A percentile compares a stretch with the other conserved stretches of the same genome.
These are phyloP conservation scores for Coelinius sp. DNA, from an alignment of 2,888 invertebrate genomes.

Conservation along the genomic window DNA sequence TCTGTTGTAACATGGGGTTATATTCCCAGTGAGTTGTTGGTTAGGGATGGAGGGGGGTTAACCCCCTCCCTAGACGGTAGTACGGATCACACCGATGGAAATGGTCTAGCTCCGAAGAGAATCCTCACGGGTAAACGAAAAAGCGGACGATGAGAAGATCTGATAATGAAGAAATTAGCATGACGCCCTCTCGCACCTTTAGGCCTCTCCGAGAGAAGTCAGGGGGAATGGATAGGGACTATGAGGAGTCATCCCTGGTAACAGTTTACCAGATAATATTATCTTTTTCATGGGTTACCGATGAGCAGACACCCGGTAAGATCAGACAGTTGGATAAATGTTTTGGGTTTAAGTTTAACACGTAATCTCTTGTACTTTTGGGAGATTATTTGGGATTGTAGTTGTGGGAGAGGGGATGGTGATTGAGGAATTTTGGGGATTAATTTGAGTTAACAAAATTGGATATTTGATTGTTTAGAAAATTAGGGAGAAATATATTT, in stretches of 20 bases:
- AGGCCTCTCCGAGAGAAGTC: neutral
- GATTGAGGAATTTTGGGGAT: neutral
- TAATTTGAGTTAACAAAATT: no score
- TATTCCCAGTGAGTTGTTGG: neutral
- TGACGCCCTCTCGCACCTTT: slow-evolving; percentile 29
- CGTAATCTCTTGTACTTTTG: neutral
- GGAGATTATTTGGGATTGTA: neutral
- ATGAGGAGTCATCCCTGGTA: neutral
- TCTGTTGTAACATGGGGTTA: slow-evolving; percentile 30
- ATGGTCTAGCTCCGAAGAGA: slow-evolving; percentile 17
- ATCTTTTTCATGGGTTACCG: slow-evolving; percentile 8
- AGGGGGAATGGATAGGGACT: neutral
- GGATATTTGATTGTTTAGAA: no score
- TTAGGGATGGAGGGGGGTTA: neutral
- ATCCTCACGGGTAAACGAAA: slow-evolving; percentile 24
- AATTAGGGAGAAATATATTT: no score
- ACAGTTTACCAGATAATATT: slow-evolving; percentile 20
- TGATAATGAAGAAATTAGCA: slow-evolving; percentile 47
- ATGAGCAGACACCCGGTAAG: neutral
- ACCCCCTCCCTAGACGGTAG: neutral
- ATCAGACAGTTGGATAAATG: neutral
- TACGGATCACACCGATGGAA: slow-evolving; percentile 30
- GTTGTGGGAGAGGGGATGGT: neutral
- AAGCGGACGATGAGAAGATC: slow-evolving; percentile 31
- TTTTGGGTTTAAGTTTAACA: neutral